A percentile compares a stretch with the other conserved stretches of the same genome.
Conservation (phyloP, 1,140 invertebrate genomes). For the Brachionus manjavacas region DNA sequence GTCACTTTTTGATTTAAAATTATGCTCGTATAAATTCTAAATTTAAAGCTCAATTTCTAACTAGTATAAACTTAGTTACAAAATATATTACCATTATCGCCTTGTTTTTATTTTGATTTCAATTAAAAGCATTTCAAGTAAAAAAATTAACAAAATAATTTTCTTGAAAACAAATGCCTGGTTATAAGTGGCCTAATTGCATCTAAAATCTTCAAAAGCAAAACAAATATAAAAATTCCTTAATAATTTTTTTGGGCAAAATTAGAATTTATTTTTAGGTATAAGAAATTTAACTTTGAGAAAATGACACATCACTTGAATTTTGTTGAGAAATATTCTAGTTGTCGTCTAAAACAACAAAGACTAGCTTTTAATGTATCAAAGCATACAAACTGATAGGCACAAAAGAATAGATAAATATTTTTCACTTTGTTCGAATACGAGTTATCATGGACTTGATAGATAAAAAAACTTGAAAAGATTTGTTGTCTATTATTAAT, state of each 20-base stretch:
- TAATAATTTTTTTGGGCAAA: background rate
- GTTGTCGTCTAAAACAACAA: background rate
- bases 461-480: background rate
- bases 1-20: background rate
- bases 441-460: background rate
- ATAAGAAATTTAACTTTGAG: background rate
- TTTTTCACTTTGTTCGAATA: background rate
- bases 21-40: background rate
- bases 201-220: background rate
- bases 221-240: background rate
- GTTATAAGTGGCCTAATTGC: background rate
- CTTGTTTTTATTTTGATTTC: background rate
- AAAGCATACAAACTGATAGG: background rate
- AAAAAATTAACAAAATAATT: background rate
- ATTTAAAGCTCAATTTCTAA: background rate
- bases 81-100: background rate
- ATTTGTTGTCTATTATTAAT: background rate
- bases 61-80: no score
- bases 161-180: background rate
- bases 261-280: background rate
- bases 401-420: background rate
- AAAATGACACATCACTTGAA: conserved; percentile 3
- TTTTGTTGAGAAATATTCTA: background rate
- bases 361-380: background rate
- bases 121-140: background rate